Conservation (phyloP, 1,140 invertebrate species). For the Oryzaephilus surinamensis region DNA sequence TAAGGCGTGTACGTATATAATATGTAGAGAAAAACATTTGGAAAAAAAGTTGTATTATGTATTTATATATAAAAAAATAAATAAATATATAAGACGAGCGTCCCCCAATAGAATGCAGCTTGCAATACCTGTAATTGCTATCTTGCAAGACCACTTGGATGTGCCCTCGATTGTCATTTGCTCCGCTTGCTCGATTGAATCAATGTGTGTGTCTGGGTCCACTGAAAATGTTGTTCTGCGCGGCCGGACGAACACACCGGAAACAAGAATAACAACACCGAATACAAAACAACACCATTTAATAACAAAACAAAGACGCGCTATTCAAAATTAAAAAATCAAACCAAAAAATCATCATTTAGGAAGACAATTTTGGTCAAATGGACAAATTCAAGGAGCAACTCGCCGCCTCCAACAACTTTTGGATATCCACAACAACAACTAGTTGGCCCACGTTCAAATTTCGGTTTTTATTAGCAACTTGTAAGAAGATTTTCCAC, state of each 20-base stretch:
- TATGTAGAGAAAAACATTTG: too few species aligned
- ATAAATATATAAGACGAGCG: neutral
- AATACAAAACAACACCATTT: slow-evolving; percentile 31
- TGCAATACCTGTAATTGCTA: slow-evolving; percentile 87
- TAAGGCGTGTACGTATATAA: slow-evolving; percentile 10
- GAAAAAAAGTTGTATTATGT: too few species aligned
- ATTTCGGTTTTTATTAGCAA: too few species aligned
- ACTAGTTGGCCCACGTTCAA: too few species aligned
- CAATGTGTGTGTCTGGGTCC: slow-evolving; percentile 97
- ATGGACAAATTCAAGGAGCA: too few species aligned
- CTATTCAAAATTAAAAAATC: too few species aligned
- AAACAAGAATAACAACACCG: slow-evolving; percentile 40
- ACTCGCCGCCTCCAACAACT: too few species aligned
- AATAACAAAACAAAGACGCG: too few species aligned
- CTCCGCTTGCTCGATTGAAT: slow-evolving; percentile 96
- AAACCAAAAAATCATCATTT: too few species aligned
- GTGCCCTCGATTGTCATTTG: slow-evolving; percentile 97
- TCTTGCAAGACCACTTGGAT: slow-evolving; percentile 99
- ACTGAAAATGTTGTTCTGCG: slow-evolving; percentile 90
- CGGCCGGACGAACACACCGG: slow-evolving; percentile 44
- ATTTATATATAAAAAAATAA: neutral
- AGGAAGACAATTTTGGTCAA: too few species aligned
- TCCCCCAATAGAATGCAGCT: slow-evolving; percentile 38
- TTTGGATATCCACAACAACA: too few species aligned
- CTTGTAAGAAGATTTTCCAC: too few species aligned